phyloP scores from a whole-genome alignment of 2,797 vertebrate species.

The Microctenopoma lineatum region DNA sequence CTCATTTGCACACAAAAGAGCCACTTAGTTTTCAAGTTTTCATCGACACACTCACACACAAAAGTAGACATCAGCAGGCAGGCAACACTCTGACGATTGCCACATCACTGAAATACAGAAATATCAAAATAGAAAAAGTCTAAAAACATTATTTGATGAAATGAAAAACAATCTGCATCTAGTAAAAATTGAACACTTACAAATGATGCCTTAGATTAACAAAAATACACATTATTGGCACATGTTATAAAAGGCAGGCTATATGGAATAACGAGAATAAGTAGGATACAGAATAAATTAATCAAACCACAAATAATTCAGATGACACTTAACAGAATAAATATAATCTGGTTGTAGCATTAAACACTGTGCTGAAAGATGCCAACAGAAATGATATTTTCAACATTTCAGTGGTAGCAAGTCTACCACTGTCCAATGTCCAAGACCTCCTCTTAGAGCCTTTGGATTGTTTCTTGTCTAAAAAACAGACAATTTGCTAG shows the following conservation, averaged over 20 bases:
- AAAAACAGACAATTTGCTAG: conserved; percentile 5
- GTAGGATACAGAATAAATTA: conserved; percentile 31
- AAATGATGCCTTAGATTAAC: conserved; percentile 33
- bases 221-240: conserved; percentile 64
- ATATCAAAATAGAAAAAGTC: conserved; percentile 28
- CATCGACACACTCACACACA: conserved; percentile 48
- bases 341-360: conserved; percentile 32
- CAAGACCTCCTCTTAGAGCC: neutral
- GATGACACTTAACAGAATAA: conserved; percentile 26
- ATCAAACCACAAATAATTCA: conserved; percentile 26
- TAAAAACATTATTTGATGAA: conserved; percentile 17
- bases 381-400: neutral
- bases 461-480: conserved; percentile 24
- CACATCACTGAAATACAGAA: conserved; percentile 49
- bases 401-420: conserved; percentile 8
- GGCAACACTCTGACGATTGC: conserved; percentile 37
- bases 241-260: conserved; percentile 48
- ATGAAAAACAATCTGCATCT: conserved; percentile 9
- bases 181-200: conserved; percentile 17
- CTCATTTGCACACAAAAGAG: conserved; percentile 66
- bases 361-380: conserved; percentile 13
- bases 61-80: conserved; percentile 56
- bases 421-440: neutral
- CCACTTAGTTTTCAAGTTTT: conserved; percentile 46
- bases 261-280: conserved; percentile 24